These are phyloP conservation scores for Limnephilus auricula DNA, from an alignment of 2,888 invertebrate species.

Conservation along the genomic window DNA sequence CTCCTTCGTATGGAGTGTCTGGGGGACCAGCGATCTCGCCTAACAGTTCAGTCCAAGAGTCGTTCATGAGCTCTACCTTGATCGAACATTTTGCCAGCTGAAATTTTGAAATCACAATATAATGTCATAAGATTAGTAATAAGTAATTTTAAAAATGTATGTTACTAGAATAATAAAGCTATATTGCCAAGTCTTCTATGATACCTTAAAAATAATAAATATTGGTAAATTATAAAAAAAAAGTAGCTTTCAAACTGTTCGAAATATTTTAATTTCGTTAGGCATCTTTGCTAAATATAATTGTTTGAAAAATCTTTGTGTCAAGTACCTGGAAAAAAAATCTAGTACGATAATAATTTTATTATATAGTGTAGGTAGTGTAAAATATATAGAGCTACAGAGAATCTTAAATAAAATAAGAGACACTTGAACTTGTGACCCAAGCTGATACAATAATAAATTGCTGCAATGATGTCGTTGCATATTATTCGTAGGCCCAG, in stretches of 20 bases:
- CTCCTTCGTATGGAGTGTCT: constrained; percentile 99
- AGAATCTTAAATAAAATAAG: constrained; percentile 29
- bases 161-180: not conserved
- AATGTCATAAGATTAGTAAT: not conserved
- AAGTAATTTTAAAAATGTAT: not conserved
- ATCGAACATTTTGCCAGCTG: constrained; percentile 92
- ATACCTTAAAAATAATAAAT: not conserved
- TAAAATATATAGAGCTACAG: constrained; percentile 62
- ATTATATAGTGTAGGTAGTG: not conserved
- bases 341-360: not conserved
- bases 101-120: constrained; percentile 62
- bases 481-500: not conserved
- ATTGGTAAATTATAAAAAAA: not conserved
- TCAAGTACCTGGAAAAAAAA: not conserved
- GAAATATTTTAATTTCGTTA: not conserved
- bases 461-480: not conserved
- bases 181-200: not conserved
- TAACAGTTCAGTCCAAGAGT: constrained; percentile 93
- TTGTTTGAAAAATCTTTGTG: too few relatives aligned
- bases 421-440: constrained; percentile 16
- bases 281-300: not conserved
- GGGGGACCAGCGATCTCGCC: constrained; percentile 99
- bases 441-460: not conserved
- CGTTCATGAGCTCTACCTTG: constrained; percentile 92
- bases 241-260: not conserved